Base-by-base conservation (phyloP, 2,113 vertebrate genomes). In the Urocolius indicus region DNA sequence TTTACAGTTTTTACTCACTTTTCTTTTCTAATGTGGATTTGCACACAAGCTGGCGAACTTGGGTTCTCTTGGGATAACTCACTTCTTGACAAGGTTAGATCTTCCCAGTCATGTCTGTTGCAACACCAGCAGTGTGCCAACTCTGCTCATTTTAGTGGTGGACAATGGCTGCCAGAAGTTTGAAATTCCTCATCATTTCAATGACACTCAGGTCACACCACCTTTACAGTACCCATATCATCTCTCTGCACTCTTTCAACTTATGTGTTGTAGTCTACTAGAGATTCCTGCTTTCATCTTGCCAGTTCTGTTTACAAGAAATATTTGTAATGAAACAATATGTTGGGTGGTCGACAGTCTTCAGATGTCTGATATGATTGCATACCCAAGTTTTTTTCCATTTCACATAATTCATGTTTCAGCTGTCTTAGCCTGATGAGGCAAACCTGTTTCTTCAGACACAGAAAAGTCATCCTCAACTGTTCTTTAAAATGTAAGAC, bases 401-500 rank as follows among this genome's bases (percentile, higher is more conserved):
- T 90, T 97, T 83, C 52, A n/a, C 0, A 0, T 45, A 66, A 65
- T 46, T 63, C 16, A 3, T 19, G 22, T 87, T 94, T 23, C 75
- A 89, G 32, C 61, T 95, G 84, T 69, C 71, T 87, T 80, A 81
- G 18, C 67, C 45, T 84, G 62, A 71, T 46, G 0, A 0, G 55
- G 67, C 54, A 95, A 73, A 86, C 24, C 29, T 81, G 38, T 66
- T 89, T 84, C 54, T 91, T 80, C 49, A 76, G 84, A 84, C 73
- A 86, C 59, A 96, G 69, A 84, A 61, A 95, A 87, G 24, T 58
- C 41, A 61, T 89, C 78, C 38, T 91, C 75, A 80, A 13, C 26
- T 93, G 55, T 83, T 96, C 78, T 90, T 95, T 94, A 93, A 96
- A 95, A 91, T 24, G n/a, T 90, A 94, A 97, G 91, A 95, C 57